Evolutionary conservation across 2,113 vertebrate genomes (phyloP), one percentile per base, ranked within the genome.

Genomic region (Sapajus apella): DNA sequence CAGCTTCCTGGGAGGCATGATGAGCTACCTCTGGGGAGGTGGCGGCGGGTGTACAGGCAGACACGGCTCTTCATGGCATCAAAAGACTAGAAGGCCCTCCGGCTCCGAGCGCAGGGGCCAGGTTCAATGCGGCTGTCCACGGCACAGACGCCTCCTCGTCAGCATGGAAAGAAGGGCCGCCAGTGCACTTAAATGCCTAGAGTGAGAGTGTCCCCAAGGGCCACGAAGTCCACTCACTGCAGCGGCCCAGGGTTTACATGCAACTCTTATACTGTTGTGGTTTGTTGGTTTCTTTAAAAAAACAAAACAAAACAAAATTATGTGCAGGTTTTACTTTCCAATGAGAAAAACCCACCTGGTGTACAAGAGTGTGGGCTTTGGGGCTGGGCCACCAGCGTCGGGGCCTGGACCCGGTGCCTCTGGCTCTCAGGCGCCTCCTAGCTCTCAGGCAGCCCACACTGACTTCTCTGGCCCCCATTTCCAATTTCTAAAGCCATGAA

Each of bases 371-470:
- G 16, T 52, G 56, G 16, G 12, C 32, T 81, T 37, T 16, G 25
- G 9, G 16, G 82, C 35, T 18, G 21, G 37, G 82, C 40, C 21
- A 1, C 56, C 30, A 21, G 30, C 66, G n/a, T 32, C 66, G 37
- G 73, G 56, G 32, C 9, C 35, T 27, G 1, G 66, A 64, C 4
- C 47, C 0, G 27, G 2, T 7, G 12, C n/a, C 27, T 43, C 79
- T 47, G 6, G 43, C 43, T 43, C 43, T 5, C 43, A 43, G 43
- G 43, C 10, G 17, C 40, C 27, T 40, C 79, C 55, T 6, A 18
- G 55, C 61, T 25, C 30, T 0, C 30, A 27, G 84, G 70, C 5
- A 9, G 70, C 3, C 27, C 50, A 18, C 0, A 0, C 2, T 11
- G 87, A 66, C 32, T 30, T 27, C 87, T 23, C 37, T 0, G 8